Conservation (phyloP, 2,888 invertebrate species). For the Horisme vitalbata region DNA sequence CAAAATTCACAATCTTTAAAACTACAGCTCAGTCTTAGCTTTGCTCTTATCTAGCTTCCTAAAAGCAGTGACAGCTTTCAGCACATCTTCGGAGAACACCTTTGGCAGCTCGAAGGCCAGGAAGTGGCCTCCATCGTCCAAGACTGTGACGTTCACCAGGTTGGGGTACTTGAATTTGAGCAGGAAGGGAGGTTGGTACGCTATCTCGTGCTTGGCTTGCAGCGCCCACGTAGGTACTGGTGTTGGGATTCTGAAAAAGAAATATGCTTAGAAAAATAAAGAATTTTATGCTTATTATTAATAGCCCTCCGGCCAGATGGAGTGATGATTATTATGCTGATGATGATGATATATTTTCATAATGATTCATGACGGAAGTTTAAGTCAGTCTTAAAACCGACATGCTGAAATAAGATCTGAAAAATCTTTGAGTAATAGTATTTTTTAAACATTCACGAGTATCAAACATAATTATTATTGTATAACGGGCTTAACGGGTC, state of each 20-base stretch:
- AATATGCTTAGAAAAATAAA: no score
- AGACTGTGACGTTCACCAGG: slow-evolving; percentile 84
- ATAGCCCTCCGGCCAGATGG: no score
- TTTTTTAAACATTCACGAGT: no score
- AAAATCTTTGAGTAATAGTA: no score
- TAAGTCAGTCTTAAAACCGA: no score
- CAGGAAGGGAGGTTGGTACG: slow-evolving; percentile 81
- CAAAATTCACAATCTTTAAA: background rate
- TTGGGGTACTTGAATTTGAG: slow-evolving; percentile 84
- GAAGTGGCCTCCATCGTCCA: slow-evolving; percentile 91
- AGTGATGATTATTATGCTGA: no score
- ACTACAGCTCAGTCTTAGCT: slow-evolving; percentile 70
- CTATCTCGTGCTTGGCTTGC: slow-evolving; percentile 87
- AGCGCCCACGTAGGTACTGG: slow-evolving; percentile 87
- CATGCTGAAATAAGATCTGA: no score
- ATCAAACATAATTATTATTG: no score
- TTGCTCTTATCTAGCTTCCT: slow-evolving; percentile 38
- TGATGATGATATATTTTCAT: no score
- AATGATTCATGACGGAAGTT: no score
- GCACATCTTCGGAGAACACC: slow-evolving; percentile 86
- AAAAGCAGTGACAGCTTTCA: slow-evolving; percentile 56
- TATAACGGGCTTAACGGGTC: no score
- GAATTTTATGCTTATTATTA: no score
- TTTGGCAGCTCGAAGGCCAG: slow-evolving; percentile 90
- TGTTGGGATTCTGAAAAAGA: slow-evolving; percentile 81